These are phyloP conservation scores for Macquaria ambigua DNA, from an alignment of 2,113 vertebrate species.

Conservation along the genomic window DNA sequence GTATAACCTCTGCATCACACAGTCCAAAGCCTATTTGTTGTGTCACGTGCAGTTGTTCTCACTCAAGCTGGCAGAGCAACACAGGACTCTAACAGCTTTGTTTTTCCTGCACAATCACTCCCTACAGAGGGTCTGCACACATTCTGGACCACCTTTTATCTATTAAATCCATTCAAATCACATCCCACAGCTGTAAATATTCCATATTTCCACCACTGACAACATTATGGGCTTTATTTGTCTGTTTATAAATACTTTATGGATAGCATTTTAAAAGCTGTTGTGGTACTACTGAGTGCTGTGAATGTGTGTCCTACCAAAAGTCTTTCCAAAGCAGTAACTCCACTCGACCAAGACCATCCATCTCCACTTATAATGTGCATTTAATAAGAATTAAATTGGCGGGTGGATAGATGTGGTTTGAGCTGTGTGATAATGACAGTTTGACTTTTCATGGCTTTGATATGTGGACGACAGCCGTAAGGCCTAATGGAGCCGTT, in stretches of 20 bases:
- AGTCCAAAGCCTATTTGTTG: constrained; percentile 59
- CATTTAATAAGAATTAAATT: constrained; percentile 86
- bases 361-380: constrained; percentile 82
- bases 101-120: constrained; percentile 30
- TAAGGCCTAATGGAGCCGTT: constrained; percentile 82
- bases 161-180: constrained; percentile 51
- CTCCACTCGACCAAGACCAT: constrained; percentile 81
- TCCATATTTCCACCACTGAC: constrained; percentile 14
- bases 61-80: constrained; percentile 60
- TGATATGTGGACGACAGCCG: constrained; percentile 80
- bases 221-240: constrained; percentile 11
- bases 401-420: constrained; percentile 77
- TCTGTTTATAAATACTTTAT: constrained; percentile 36
- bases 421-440: constrained; percentile 79
- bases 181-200: constrained; percentile 40
- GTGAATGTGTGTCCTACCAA: constrained; percentile 48
- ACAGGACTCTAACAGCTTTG: constrained; percentile 54
- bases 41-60: constrained; percentile 57
- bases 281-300: constrained; percentile 3
- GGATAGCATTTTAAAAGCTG: constrained; percentile 13
- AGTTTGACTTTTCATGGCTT: constrained; percentile 81
- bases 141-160: constrained; percentile 55
- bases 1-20: constrained; percentile 69
- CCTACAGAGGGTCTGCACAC: constrained; percentile 31
- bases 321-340: constrained; percentile 71